phyloP scores from a whole-genome alignment of 2,113 vertebrate species.

The Pygoscelis adeliae region DNA sequence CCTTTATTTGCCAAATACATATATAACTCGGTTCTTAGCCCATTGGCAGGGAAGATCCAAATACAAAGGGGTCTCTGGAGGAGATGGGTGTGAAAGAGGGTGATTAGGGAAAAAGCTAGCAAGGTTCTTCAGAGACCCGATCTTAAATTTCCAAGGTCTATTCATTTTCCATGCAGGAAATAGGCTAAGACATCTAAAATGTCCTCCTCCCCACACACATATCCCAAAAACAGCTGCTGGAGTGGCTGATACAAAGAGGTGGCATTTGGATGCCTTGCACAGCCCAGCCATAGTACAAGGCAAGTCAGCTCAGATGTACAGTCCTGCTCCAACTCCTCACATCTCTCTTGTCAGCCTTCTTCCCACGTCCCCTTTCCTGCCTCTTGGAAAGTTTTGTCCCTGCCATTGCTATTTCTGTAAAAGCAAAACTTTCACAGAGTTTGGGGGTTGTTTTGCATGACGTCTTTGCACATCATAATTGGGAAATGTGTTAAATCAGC shows the following conservation, averaged over 20 bases:
- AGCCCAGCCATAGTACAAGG: neutral
- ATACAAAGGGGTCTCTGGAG: neutral
- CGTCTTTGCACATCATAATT: conserved; percentile 14
- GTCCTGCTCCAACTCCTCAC: neutral
- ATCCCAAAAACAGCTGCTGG: neutral
- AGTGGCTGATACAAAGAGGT: neutral
- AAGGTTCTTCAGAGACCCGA: neutral
- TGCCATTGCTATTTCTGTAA: neutral
- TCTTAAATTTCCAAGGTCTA: neutral
- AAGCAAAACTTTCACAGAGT: neutral
- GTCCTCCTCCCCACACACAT: neutral
- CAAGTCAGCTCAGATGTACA: neutral
- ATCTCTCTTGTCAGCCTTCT: neutral
- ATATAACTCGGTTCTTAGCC: neutral
- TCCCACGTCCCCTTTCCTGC: neutral
- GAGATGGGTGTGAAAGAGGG: neutral
- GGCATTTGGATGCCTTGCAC: rapidly evolving
- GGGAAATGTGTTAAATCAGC: conserved; percentile 28
- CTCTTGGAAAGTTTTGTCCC: neutral
- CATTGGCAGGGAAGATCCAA: neutral
- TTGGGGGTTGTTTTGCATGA: neutral
- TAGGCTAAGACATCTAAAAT: neutral
- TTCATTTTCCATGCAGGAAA: neutral
- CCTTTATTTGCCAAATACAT: neutral
- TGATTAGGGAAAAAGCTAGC: neutral